A percentile compares a stretch with the other conserved stretches of the same genome.
Conservation (phyloP, 2,888 invertebrate genomes). For the Agonopterix alstromeriana region DNA sequence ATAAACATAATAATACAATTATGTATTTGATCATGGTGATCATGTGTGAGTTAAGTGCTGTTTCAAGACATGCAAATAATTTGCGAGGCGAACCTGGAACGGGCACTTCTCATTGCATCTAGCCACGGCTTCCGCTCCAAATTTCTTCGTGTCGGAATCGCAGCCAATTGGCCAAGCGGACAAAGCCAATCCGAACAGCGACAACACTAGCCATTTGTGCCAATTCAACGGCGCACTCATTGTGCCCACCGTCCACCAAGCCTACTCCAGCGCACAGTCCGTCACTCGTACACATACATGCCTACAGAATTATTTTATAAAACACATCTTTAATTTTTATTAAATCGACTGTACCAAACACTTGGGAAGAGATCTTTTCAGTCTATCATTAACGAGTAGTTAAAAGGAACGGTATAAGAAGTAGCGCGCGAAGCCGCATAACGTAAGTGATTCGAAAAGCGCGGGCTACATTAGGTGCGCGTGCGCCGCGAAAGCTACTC, state of each 20-base stretch:
- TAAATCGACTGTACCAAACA: not conserved
- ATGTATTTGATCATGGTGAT: too few relatives aligned
- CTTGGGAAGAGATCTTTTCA: not conserved
- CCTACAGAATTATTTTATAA: conserved; percentile 23
- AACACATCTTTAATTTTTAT: conserved; percentile 9
- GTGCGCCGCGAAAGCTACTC: conserved; percentile 59
- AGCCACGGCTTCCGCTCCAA: conserved; percentile 72
- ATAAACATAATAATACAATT: too few relatives aligned
- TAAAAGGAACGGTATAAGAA: conserved; percentile 4
- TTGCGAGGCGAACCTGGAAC: conserved; percentile 57
- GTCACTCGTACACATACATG: conserved; percentile 40
- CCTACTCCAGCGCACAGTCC: conserved; percentile 32
- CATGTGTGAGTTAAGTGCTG: too few relatives aligned
- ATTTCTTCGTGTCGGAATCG: conserved; percentile 75
- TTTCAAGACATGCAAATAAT: not conserved
- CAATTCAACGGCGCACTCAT: conserved; percentile 68
- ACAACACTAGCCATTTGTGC: conserved; percentile 74
- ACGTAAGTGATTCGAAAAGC: conserved; percentile 28
- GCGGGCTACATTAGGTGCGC: conserved; percentile 38
- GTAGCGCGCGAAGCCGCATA: conserved; percentile 33
- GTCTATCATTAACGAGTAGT: not conserved
- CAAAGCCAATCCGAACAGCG: conserved; percentile 74
- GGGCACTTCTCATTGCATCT: conserved; percentile 73
- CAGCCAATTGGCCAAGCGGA: conserved; percentile 73
- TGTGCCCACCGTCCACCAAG: conserved; percentile 37